Evolutionary conservation across 1,140 invertebrate genomes (phyloP).

Genomic region (Ctenoplectra terminalis): DNA sequence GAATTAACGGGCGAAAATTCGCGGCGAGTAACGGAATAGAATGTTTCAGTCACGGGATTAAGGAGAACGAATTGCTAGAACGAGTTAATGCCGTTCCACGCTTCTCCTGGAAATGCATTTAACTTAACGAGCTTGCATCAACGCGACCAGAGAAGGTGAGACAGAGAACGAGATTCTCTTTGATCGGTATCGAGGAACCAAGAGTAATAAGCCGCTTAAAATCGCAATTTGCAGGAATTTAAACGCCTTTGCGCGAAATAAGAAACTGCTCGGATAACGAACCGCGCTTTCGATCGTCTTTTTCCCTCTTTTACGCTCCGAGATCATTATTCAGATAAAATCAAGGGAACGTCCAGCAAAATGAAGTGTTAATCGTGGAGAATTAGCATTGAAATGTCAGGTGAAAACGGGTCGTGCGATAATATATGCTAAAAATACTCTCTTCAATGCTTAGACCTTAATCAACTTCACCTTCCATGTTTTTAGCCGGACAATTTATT

Average conservation of each 20-base stretch:
- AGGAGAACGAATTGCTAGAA: neutral
- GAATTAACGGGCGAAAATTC: neutral
- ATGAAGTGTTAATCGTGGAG: constrained; percentile 1
- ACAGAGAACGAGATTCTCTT: neutral
- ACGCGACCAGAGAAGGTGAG: neutral
- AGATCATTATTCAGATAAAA: neutral
- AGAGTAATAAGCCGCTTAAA: neutral
- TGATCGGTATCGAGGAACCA: neutral
- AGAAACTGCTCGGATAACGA: neutral
- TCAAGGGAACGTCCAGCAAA: neutral
- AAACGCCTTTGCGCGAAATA: neutral
- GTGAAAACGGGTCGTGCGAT: neutral
- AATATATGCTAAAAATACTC: neutral
- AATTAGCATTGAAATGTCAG: constrained; percentile 15
- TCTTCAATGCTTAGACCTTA: neutral
- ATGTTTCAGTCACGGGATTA: neutral
- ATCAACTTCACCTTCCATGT: neutral
- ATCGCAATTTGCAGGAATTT: constrained; percentile 4
- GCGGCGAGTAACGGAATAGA: neutral
- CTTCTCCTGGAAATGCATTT: neutral
- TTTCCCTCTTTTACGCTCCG: neutral
- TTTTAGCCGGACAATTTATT: neutral
- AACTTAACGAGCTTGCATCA: constrained; percentile 14
- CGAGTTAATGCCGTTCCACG: constrained; percentile 3
- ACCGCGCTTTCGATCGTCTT: no score